Base-by-base conservation (phyloP, 2,797 vertebrate species). In the Microctenopoma steveboyesi region DNA sequence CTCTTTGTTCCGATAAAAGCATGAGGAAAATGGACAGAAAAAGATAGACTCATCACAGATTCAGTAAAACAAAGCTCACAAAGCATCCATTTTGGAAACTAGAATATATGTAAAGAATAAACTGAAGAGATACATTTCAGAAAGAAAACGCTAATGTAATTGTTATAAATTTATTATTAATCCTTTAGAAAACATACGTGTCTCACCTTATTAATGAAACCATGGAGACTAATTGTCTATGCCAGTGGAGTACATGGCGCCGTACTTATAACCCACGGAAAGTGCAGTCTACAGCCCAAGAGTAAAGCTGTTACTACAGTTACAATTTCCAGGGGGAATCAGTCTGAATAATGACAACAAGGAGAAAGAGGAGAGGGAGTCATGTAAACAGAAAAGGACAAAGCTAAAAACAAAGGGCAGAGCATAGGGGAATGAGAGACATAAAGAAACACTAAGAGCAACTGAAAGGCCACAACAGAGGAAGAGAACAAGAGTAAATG, bases 221-320 rank as follows among this genome's bases (percentile, higher is more conserved):
- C 69, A 46, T 15, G 0, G 73, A 39, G 72, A 83, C 37, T 76
- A 43, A 7, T 47, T 45, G 62, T 50, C 43, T 46, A 10, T 63
- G 59, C 72, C 30, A 65, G 40, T 64, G 53, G 18, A 81, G 58
- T 30, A 48, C 42, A 76, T 12, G 14, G 61, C 46, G 54, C 37
- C 66, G 7, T 46, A 63, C 27, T 52, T 46, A 52, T 2, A 61
- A 14, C 25, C n/a, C 0, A 5, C 53, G 48, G 55, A 59, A 59
- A 64, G 50, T 76, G 27, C 61, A 27, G 46, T 56, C 65, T 72
- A 57, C 64, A 69, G 67, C 74, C 65, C 85, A 15, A 0, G 75
- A 76, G 82, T 57, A 62, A 51, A 69, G 61, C 69, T 43, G 86
- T 91, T 87, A 78, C 88, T 85, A 80, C 78, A 86, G 89, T 69